A percentile compares a stretch with the other conserved stretches of the same genome.
These are phyloP conservation scores for Falco naumanni DNA, from an alignment of 2,797 vertebrate genomes.

Conservation along the genomic window DNA sequence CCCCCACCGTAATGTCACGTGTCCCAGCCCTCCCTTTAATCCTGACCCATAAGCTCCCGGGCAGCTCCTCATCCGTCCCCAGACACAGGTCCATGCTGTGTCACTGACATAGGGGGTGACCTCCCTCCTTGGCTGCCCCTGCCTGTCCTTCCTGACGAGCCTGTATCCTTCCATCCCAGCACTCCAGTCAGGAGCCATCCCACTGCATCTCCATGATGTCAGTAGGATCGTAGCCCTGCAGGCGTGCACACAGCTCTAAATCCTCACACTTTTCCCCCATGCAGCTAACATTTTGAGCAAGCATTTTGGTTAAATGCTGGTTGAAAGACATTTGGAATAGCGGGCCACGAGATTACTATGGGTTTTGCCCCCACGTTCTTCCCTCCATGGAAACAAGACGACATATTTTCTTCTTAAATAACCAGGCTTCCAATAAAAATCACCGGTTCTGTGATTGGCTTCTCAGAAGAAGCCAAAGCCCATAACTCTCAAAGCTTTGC, in stretches of 20 bases:
- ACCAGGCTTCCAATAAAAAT: background rate
- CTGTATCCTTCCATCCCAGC: background rate
- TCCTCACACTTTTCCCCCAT: too few species aligned
- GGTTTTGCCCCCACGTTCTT: rapidly evolving
- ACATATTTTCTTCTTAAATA: background rate
- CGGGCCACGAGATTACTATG: background rate
- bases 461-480: background rate
- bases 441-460: background rate
- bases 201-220: background rate
- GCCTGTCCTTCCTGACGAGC: background rate
- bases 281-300: background rate
- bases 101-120: background rate
- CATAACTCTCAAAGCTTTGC: background rate
- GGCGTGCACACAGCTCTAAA: background rate
- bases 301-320: background rate
- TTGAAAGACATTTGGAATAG: background rate
- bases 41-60: background rate
- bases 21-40: background rate
- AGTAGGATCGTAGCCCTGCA: background rate
- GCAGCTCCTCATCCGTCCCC: too few species aligned
- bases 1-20: background rate
- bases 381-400: background rate
- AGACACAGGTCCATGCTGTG: background rate
- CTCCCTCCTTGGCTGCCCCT: background rate
- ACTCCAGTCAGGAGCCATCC: background rate